A percentile compares a stretch with the other conserved stretches of the same genome.
Conservation (phyloP, 2,113 vertebrate genomes). For the Gymnobelideus leadbeateri region DNA sequence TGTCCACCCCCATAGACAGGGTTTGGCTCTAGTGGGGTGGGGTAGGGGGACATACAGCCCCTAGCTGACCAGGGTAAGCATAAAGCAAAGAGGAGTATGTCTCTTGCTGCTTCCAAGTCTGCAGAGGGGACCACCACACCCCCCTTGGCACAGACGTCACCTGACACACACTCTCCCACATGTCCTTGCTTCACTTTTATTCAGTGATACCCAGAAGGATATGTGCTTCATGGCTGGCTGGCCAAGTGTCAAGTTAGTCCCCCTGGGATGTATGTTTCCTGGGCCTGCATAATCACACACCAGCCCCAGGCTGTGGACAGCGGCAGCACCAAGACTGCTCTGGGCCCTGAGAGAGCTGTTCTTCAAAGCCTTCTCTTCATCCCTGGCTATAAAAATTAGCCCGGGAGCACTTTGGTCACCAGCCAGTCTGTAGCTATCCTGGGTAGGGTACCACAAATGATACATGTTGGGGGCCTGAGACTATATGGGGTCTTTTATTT, state of each 20-base stretch:
- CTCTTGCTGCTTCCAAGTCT: neutral
- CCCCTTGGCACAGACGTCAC: neutral
- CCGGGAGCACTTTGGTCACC: neutral
- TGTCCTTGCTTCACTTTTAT: neutral
- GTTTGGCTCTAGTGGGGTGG: neutral
- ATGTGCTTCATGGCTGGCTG: neutral
- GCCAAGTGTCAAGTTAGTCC: too few species aligned
- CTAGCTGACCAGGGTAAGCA: neutral
- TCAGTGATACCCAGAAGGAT: neutral
- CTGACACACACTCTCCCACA: neutral
- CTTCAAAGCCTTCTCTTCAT: neutral
- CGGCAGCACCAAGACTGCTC: neutral
- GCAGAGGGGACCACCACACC: neutral
- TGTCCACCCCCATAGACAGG: neutral
- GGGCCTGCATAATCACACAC: neutral
- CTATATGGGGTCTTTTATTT: neutral
- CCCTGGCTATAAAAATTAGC: neutral
- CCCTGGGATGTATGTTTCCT: neutral
- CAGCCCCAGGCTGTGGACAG: neutral
- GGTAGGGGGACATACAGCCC: neutral
- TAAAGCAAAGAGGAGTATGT: neutral
- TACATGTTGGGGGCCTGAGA: neutral
- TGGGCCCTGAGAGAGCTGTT: neutral
- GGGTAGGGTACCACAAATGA: neutral
- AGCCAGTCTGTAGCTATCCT: neutral